Conservation (phyloP, 2,888 invertebrate genomes). For the Drosophila antonietae region DNA sequence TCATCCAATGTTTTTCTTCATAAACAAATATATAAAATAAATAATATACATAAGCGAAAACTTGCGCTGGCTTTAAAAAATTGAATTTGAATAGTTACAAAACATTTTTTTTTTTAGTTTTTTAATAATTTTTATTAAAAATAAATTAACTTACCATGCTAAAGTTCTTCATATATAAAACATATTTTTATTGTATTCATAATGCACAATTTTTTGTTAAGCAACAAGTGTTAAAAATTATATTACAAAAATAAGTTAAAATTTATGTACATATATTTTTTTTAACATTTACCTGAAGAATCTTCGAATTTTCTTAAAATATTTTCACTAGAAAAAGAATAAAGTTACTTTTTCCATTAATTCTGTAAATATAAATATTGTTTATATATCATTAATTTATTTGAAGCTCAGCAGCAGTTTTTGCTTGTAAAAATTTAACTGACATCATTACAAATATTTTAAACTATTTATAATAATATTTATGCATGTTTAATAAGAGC, state of each 20-base stretch:
- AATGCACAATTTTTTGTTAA: too few relatives aligned
- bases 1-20: conserved; percentile 19
- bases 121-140: background rate
- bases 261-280: too few relatives aligned
- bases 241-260: too few relatives aligned
- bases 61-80: background rate
- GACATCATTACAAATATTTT: conserved; percentile 15
- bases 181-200: too few relatives aligned
- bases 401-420: background rate
- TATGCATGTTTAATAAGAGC: conserved; percentile 7
- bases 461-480: conserved; percentile 2
- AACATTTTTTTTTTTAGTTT: background rate
- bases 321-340: too few relatives aligned
- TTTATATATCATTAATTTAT: background rate
- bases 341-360: too few relatives aligned
- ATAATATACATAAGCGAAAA: background rate
- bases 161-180: too few relatives aligned
- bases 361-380: background rate
- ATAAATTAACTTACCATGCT: too few relatives aligned
- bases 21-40: conserved; percentile 11
- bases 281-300: too few relatives aligned
- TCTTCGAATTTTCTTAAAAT: too few relatives aligned
- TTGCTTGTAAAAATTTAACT: background rate
- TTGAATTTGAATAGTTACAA: background rate
- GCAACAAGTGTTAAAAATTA: too few relatives aligned